Evolutionary conservation across 64 coral and sea anemone genomes (phyloP).

Genomic region (Actinia tenebrosa): DNA sequence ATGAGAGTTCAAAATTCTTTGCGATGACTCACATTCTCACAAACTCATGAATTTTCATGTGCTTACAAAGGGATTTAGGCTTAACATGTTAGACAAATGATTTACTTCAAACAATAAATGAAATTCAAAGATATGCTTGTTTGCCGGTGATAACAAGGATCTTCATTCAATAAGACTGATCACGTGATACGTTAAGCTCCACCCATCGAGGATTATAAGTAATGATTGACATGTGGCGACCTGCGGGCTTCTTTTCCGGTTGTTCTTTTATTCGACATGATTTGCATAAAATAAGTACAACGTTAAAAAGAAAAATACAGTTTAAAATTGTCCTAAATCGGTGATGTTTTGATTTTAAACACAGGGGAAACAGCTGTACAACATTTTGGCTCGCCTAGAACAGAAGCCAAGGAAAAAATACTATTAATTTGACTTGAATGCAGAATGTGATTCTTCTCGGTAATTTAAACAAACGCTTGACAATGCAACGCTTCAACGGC

Average conservation of each 20-base stretch:
- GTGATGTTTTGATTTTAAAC: constrained; percentile 4
- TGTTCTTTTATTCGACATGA: not conserved
- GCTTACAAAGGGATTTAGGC: constrained; percentile 6
- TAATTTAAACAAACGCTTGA: constrained; percentile 23
- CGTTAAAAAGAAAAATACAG: not conserved
- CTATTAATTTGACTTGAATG: not conserved
- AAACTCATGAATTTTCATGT: constrained; percentile 16
- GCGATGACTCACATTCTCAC: not conserved
- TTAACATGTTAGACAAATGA: constrained; percentile 1
- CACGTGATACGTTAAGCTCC: not conserved
- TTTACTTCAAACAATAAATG: not conserved
- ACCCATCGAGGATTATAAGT: not conserved
- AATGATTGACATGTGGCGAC: constrained; percentile 13
- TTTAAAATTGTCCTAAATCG: not conserved
- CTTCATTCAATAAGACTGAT: not conserved
- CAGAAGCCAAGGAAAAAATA: not conserved
- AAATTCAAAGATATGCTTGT: constrained; percentile 7
- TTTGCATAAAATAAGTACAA: not conserved
- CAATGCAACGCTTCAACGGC: constrained; percentile 19
- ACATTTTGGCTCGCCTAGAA: not conserved
- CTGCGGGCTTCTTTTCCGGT: constrained; percentile 17
- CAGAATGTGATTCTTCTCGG: not conserved
- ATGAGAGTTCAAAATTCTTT: not conserved
- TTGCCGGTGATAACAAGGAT: not conserved
- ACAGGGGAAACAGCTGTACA: not conserved